These are phyloP conservation scores for Mormoops blainvillei DNA, from an alignment of 2,113 vertebrate species.

Conservation along the genomic window DNA sequence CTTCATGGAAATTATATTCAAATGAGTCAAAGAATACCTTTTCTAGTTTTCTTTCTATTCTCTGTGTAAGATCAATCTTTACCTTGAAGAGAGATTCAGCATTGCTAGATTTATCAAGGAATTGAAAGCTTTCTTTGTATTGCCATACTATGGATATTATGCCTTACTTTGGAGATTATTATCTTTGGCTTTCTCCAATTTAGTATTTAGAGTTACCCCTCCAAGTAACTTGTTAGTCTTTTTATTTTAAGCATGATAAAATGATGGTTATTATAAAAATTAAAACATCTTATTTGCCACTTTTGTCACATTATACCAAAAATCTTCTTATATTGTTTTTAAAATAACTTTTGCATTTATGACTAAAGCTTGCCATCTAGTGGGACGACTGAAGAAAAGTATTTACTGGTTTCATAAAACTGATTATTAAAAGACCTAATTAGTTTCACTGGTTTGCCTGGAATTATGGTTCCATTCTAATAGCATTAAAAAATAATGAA, in stretches of 20 bases:
- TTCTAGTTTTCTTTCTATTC: background rate
- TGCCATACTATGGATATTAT: constrained; percentile 28
- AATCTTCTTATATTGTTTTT: constrained; percentile 5
- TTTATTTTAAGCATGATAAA: constrained; percentile 69
- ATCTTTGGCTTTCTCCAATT: background rate
- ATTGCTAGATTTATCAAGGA: background rate
- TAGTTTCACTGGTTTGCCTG: background rate
- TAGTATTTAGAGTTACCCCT: background rate
- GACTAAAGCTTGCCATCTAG: constrained; percentile 81
- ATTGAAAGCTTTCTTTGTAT: constrained; percentile 38
- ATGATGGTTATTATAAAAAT: constrained; percentile 64
- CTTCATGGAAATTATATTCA: constrained; percentile 24
- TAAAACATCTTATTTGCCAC: constrained; percentile 43
- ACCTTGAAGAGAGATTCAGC: background rate
- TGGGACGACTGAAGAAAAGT: constrained; percentile 31
- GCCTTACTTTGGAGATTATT: background rate
- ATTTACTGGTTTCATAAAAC: background rate
- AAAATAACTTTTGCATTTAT: constrained; percentile 58
- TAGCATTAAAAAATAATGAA: background rate
- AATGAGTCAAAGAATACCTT: background rate
- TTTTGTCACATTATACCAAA: constrained; percentile 52
- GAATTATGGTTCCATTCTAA: background rate
- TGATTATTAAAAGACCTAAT: background rate
- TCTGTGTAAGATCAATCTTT: background rate
- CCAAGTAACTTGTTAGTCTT: constrained; percentile 50